Base-by-base conservation (phyloP, 2,113 vertebrate genomes). In the Ceuthmochares aereus region DNA sequence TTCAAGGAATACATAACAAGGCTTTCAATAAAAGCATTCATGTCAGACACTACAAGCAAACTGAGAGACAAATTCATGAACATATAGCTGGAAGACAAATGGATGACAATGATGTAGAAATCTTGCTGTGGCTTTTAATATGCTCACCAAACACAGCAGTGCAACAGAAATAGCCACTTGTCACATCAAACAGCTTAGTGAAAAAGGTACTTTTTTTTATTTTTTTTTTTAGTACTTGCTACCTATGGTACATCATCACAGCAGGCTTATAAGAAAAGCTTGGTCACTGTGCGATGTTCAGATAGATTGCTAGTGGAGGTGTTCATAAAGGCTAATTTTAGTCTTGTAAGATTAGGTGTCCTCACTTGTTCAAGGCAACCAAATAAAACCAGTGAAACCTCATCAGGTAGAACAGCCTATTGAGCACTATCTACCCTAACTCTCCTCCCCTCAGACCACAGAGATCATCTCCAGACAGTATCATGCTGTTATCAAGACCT, bases 21-120 rank as follows among this genome's bases (percentile, higher is more conserved):
- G 45, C 26, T 81, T 58, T 76, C 69, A 90, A 45, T 88, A 86
- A 94, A 84, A 92, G 37, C 29, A 29, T 59, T 63, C 0, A 1
- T 59, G 73, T 84, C 56, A 90, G 82, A 73, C 20, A 20, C 37
- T 69, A 26, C 34, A 26, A 77, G 73, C 59, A 81, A 60, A 55
- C 60, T 27, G 60, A 86, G 77, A 95, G 94, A 87, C 70, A 70
- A 92, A 91, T 87, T 87, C 36, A 32, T 63, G 86, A 75, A 63
- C 55, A 19, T 75, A 52, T 12, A 84, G 47, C 86, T 95, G 11
- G 52, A 55, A 87, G 81, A 70, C n/a, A 86, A 88, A 95, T 45
- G 8, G 76, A 52, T 70, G 47, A 69, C 5, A 15, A 59, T 45
- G 80, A 37, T 22, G 32, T 56, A 75, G 76, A 79, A 81, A 22